phyloP scores from a whole-genome alignment of 2,888 invertebrate species.

The Onchidella celtica region DNA sequence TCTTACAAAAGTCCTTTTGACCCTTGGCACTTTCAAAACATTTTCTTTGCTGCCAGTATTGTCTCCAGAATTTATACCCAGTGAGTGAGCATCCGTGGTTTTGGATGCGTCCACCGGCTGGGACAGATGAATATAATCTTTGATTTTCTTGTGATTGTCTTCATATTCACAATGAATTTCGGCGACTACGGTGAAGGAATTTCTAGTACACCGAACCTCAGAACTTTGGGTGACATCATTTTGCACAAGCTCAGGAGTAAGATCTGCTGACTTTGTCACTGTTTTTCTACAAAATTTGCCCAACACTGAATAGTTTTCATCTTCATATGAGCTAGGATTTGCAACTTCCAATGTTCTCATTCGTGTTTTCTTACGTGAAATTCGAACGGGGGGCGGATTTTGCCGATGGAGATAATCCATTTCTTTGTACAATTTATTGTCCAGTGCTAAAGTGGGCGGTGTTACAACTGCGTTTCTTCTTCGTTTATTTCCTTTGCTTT shows the following conservation, averaged over 20 bases:
- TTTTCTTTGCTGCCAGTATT: no score
- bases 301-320: not conserved
- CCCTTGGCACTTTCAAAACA: not conserved
- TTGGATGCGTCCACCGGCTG: not conserved
- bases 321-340: not conserved
- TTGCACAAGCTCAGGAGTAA: not conserved
- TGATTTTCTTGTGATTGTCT: not conserved
- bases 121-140: no score
- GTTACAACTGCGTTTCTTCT: conserved; percentile 32
- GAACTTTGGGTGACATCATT: not conserved
- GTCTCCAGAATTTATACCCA: not conserved
- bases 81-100: not conserved
- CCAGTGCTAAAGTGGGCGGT: conserved; percentile 23
- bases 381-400: not conserved
- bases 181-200: not conserved
- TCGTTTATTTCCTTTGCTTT: not conserved
- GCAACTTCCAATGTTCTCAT: not conserved
- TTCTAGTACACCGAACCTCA: not conserved
- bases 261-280: not conserved
- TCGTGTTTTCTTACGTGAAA: not conserved
- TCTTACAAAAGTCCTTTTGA: not conserved
- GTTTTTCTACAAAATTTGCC: not conserved
- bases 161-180: not conserved
- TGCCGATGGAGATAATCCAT: not conserved
- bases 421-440: conserved; percentile 4